These are phyloP conservation scores for Lochmaea crataegi DNA, from an alignment of 2,888 invertebrate genomes.

Conservation along the genomic window DNA sequence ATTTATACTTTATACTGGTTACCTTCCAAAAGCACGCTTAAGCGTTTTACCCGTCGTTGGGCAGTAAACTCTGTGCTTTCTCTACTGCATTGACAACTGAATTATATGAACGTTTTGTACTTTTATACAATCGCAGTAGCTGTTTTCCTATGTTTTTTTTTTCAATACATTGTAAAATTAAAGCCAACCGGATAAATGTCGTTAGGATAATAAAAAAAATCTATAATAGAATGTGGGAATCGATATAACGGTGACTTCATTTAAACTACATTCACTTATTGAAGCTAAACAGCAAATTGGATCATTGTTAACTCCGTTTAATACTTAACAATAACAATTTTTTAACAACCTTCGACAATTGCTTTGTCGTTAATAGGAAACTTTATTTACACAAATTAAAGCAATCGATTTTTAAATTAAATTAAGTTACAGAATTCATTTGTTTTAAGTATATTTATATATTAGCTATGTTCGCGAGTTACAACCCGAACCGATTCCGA, in stretches of 20 bases:
- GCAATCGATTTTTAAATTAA: constrained; percentile 2
- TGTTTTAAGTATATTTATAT: too few relatives aligned
- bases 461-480: too few relatives aligned
- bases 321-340: background rate
- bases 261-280: background rate
- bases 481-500: too few relatives aligned
- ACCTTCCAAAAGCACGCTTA: too few relatives aligned
- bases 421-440: too few relatives aligned
- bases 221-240: background rate
- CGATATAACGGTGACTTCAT: background rate
- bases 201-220: background rate
- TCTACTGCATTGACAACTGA: too few relatives aligned
- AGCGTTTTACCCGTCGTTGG: too few relatives aligned
- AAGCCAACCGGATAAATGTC: background rate
- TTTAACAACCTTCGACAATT: background rate
- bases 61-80: too few relatives aligned
- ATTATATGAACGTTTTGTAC: background rate
- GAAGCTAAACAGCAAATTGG: background rate
- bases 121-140: background rate
- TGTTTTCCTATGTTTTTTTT: background rate
- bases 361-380: background rate
- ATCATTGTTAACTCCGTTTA: background rate
- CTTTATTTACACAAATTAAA: background rate
- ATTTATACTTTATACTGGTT: too few relatives aligned
- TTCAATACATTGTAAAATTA: background rate